Percentiles rank a stretch among this genome's conserved stretches.
Evolutionary conservation across 1,140 invertebrate genomes (phyloP).

Genomic region (Meloidogyne hapla): DNA sequence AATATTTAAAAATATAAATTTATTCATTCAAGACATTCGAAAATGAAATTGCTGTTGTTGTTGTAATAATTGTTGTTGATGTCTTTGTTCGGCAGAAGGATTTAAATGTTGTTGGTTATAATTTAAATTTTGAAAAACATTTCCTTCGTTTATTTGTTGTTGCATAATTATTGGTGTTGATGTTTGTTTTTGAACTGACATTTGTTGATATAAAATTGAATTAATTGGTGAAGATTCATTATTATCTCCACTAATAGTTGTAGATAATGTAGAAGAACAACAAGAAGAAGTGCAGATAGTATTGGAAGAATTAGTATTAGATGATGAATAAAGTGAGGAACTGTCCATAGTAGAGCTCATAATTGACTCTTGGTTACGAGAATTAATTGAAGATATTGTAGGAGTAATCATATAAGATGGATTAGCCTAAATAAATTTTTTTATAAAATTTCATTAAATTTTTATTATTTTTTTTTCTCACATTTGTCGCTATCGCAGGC

Average conservation of each 20-base stretch:
- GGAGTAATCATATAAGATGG: neutral
- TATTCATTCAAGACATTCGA: neutral
- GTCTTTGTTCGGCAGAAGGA: neutral
- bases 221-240: neutral
- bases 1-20: neutral
- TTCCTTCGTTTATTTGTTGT: neutral
- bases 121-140: neutral
- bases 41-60: slow-evolving; percentile 3
- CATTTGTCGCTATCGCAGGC: neutral
- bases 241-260: neutral
- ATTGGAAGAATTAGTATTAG: neutral
- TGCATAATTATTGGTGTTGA: neutral
- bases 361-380: neutral
- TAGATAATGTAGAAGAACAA: neutral
- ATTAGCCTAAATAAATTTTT: neutral
- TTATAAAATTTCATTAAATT: no score
- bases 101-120: slow-evolving; percentile 2
- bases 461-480: no score
- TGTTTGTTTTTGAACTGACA: neutral
- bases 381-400: neutral
- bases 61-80: neutral
- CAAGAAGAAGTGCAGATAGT: neutral
- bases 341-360: neutral
- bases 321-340: neutral
- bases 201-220: neutral